Conservation (phyloP, 2,888 invertebrate species). For the Apocheima hispidaria region DNA sequence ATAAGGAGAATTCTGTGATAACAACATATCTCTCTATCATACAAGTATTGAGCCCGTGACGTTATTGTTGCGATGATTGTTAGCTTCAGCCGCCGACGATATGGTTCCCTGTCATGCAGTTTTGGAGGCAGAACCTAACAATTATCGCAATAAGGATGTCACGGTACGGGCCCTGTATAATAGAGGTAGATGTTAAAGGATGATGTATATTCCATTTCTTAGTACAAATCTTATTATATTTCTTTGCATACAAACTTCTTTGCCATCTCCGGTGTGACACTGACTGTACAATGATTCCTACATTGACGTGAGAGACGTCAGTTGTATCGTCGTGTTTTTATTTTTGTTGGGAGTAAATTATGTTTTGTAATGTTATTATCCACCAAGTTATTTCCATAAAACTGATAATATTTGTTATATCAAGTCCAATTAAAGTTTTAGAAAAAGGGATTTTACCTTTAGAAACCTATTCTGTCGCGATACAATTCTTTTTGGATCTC, state of each 20-base stretch:
- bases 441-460: slow-evolving; percentile 70
- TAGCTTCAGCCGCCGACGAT: too few relatives aligned
- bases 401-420: slow-evolving; percentile 13
- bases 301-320: not conserved
- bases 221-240: too few relatives aligned
- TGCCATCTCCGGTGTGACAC: not conserved
- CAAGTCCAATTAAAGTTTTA: slow-evolving; percentile 53
- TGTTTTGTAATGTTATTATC: slow-evolving; percentile 23
- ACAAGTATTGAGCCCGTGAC: too few relatives aligned
- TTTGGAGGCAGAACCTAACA: too few relatives aligned
- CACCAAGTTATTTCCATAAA: slow-evolving; percentile 14
- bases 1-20: too few relatives aligned
- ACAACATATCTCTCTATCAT: too few relatives aligned
- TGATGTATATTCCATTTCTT: too few relatives aligned
- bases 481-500: slow-evolving; percentile 69
- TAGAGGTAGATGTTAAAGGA: too few relatives aligned
- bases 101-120: too few relatives aligned
- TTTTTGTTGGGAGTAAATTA: slow-evolving; percentile 8
- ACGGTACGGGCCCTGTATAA: too few relatives aligned
- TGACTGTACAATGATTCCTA: not conserved
- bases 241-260: not conserved
- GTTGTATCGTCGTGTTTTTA: not conserved
- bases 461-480: slow-evolving; percentile 62
- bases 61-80: too few relatives aligned
- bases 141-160: too few relatives aligned